Evolutionary conservation across 2,797 vertebrate species (phyloP).

Genomic region (Pangasius larnaudii): DNA sequence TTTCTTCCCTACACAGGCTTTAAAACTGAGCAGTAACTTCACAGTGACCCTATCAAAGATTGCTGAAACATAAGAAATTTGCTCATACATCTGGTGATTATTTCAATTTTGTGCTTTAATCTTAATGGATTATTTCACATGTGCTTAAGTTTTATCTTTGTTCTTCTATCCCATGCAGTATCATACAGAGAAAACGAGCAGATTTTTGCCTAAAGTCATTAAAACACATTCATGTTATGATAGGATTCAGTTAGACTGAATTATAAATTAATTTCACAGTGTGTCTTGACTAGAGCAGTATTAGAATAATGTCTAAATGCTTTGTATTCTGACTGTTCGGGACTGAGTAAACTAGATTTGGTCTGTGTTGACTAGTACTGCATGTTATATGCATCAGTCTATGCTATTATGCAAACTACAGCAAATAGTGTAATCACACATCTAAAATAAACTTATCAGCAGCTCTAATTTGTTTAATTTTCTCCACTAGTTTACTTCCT

Average conservation of each 20-base stretch:
- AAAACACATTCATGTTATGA: not conserved
- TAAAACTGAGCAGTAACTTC: not conserved
- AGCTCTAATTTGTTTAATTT: not conserved
- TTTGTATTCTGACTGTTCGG: not conserved
- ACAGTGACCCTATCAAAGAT: not conserved
- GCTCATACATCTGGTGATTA: not conserved
- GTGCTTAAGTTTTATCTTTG: too few species aligned
- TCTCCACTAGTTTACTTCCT: not conserved
- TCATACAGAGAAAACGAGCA: not conserved
- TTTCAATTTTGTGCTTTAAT: not conserved
- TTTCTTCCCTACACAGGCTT: not conserved
- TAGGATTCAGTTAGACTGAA: not conserved
- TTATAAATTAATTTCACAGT: not conserved
- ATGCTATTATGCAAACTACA: constrained; percentile 10
- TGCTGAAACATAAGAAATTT: not conserved
- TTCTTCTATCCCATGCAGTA: not conserved
- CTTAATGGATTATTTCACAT: not conserved
- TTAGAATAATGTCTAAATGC: not conserved
- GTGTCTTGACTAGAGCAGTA: not conserved
- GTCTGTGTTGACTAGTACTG: not conserved
- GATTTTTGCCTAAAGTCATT: not conserved
- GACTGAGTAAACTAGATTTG: not conserved
- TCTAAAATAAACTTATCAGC: constrained; percentile 8
- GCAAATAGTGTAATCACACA: not conserved
- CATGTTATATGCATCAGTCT: not conserved